phyloP scores from a whole-genome alignment of 2,888 invertebrate species.

The Colostygia pectinataria region DNA sequence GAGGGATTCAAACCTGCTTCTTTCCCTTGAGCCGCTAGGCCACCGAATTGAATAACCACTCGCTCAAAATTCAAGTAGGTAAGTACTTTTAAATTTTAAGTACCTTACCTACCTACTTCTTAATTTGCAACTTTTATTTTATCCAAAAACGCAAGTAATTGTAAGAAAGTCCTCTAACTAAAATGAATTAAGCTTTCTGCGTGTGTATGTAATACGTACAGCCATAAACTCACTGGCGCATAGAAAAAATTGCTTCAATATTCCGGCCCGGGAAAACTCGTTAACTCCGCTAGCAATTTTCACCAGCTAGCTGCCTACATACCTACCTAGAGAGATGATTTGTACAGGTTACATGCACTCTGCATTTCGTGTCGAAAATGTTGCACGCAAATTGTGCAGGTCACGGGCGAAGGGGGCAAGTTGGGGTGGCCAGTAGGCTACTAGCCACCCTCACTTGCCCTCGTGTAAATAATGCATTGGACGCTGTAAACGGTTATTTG shows the following conservation, averaged over 20 bases:
- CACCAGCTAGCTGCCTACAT: slow-evolving; percentile 8
- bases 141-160: too few species aligned
- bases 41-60: too few species aligned
- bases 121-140: too few species aligned
- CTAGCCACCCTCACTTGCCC: not conserved
- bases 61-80: too few species aligned
- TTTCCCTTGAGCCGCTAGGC: too few species aligned
- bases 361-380: slow-evolving; percentile 23
- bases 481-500: slow-evolving; percentile 8
- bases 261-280: slow-evolving; percentile 7
- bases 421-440: not conserved
- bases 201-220: not conserved
- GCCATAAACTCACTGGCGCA: not conserved
- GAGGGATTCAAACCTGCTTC: too few species aligned
- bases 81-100: too few species aligned
- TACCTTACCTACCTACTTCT: too few species aligned
- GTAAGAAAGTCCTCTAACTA: too few species aligned
- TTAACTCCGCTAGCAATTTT: slow-evolving; percentile 19
- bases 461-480: slow-evolving; percentile 9
- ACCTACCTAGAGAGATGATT: too few species aligned
- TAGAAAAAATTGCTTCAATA: not conserved
- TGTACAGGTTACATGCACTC: slow-evolving; percentile 14
- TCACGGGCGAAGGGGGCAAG: slow-evolving; percentile 19
- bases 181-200: too few species aligned
- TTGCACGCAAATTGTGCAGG: slow-evolving; percentile 22